Conservation (phyloP, 2,113 vertebrate genomes). For the Nibea coibor region DNA sequence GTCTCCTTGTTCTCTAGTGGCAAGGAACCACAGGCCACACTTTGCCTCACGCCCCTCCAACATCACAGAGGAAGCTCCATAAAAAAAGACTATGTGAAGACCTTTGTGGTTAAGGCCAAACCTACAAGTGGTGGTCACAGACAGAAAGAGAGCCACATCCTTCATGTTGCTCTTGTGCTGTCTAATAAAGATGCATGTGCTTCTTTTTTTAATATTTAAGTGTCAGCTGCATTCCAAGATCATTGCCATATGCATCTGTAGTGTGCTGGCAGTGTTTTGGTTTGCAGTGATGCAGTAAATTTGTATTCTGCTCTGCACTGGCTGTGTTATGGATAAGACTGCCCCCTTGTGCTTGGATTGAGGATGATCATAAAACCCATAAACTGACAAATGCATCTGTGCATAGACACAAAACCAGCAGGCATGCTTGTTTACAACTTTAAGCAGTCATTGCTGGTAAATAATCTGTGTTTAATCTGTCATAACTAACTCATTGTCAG, state of each 20-base stretch:
- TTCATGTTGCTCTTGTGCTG: constrained; percentile 42
- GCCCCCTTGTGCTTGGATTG: constrained; percentile 70
- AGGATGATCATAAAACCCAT: constrained; percentile 11
- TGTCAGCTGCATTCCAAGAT: constrained; percentile 28
- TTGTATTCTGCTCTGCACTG: not conserved
- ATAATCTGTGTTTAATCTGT: not conserved
- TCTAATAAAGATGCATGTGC: constrained; percentile 60
- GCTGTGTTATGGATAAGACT: constrained; percentile 56
- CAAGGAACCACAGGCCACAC: constrained; percentile 50
- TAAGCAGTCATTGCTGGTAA: not conserved
- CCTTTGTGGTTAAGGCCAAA: constrained; percentile 35
- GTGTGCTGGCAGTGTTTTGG: constrained; percentile 13
- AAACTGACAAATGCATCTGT: constrained; percentile 24
- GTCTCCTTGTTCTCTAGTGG: constrained; percentile 64
- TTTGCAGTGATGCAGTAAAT: constrained; percentile 40
- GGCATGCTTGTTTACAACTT: not conserved
- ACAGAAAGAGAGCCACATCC: constrained; percentile 41
- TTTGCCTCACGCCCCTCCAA: constrained; percentile 48
- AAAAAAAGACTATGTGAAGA: constrained; percentile 14
- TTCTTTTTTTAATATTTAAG: constrained; percentile 33
- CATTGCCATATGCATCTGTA: constrained; percentile 23
- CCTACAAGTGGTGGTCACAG: constrained; percentile 32
- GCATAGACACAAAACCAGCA: not conserved
- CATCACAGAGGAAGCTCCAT: constrained; percentile 49
- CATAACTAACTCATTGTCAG: constrained; percentile 3